Conservation (phyloP, 2,797 vertebrate species). For the Lithobates pipiens region DNA sequence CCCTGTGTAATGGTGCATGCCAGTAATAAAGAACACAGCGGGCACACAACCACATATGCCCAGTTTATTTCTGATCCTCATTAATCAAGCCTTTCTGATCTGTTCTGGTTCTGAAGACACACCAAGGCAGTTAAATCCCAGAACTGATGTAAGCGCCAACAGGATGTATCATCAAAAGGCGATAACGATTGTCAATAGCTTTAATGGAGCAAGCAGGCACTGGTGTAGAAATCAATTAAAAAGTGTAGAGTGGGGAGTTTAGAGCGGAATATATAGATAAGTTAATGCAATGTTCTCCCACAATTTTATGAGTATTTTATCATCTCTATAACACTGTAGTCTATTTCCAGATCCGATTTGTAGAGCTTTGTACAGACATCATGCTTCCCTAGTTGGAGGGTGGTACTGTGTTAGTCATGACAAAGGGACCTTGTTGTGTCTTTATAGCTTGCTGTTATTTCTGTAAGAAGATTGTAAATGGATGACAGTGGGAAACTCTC, state of each 20-base stretch:
- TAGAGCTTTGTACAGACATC: not conserved
- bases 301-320: not conserved
- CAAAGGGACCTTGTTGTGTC: too few relatives aligned
- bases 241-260: not conserved
- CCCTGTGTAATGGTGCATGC: not conserved
- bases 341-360: not conserved
- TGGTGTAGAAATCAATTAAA: conserved; percentile 1
- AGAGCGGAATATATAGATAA: not conserved
- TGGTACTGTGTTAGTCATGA: too few relatives aligned
- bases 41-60: not conserved
- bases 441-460: too few relatives aligned
- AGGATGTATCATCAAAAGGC: conserved; percentile 10
- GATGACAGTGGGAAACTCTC: too few relatives aligned
- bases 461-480: too few relatives aligned
- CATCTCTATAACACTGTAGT: not conserved
- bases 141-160: not conserved
- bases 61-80: not conserved
- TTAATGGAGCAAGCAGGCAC: conserved; percentile 4
- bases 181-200: conserved; percentile 5
- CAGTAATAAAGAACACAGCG: not conserved
- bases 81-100: not conserved
- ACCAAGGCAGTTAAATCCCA: not conserved
- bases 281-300: not conserved
- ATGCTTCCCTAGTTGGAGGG: not conserved
- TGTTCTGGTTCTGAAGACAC: not conserved